These are phyloP conservation scores for Mythimna ferrago DNA, from an alignment of 2,888 invertebrate species.

Conservation along the genomic window DNA sequence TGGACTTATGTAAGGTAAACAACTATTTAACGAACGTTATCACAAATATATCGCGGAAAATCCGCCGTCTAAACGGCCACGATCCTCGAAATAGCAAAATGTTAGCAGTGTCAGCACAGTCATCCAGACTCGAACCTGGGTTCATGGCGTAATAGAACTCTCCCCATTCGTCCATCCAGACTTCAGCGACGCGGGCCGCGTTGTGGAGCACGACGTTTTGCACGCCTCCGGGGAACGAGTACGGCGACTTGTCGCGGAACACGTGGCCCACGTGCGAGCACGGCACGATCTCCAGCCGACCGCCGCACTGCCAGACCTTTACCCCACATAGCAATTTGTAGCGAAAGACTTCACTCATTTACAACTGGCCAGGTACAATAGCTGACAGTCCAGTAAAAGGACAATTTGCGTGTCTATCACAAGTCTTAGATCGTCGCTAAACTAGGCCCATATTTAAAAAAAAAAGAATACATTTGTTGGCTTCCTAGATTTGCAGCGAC, in stretches of 20 bases:
- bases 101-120: slow-evolving; percentile 68
- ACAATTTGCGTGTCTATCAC: no score
- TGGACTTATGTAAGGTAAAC: neutral
- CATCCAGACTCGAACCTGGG: slow-evolving; percentile 94
- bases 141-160: slow-evolving; percentile 99
- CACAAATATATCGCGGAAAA: neutral
- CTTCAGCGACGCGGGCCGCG: slow-evolving; percentile 99
- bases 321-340: slow-evolving; percentile 56
- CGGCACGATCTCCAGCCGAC: slow-evolving; percentile 98
- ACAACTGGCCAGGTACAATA: neutral
- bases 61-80: slow-evolving; percentile 6
- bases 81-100: slow-evolving; percentile 64
- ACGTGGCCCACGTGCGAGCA: slow-evolving; percentile 99
- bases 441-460: neutral
- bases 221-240: slow-evolving; percentile 99
- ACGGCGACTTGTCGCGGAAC: slow-evolving; percentile 99
- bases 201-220: slow-evolving; percentile 99
- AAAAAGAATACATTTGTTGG: neutral
- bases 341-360: neutral
- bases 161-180: slow-evolving; percentile 99
- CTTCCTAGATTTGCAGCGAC: no score
- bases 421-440: no score
- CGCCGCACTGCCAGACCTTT: slow-evolving; percentile 99
- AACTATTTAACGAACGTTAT: slow-evolving; percentile 4
- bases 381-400: neutral